A percentile compares a stretch with the other conserved stretches of the same genome.
Evolutionary conservation across 1,140 invertebrate genomes (phyloP).

Genomic region (Oryctes rhinoceros): DNA sequence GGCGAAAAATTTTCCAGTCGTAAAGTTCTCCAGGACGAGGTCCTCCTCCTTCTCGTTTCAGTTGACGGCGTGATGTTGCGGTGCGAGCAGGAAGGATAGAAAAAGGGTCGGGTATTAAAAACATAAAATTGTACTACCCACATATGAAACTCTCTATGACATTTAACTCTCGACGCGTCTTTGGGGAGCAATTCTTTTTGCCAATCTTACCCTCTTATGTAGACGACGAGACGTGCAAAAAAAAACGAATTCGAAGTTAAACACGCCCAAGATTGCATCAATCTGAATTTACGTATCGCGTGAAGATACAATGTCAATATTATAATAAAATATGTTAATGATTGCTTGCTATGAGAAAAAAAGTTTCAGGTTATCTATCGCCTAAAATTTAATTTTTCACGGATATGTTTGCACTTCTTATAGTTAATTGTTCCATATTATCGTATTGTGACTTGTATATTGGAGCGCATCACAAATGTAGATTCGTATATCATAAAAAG

Average conservation of each 20-base stretch:
- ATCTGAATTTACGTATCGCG: slow-evolving; percentile 22
- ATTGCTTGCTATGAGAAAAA: too few relatives aligned
- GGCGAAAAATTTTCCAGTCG: slow-evolving; percentile 33
- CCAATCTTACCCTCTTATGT: slow-evolving; percentile 39
- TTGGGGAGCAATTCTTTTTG: slow-evolving; percentile 24
- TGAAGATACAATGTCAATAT: background rate
- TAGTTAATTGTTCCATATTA: too few relatives aligned
- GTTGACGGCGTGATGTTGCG: background rate
- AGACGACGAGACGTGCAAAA: slow-evolving; percentile 17
- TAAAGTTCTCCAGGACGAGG: slow-evolving; percentile 14
- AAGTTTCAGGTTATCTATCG: too few relatives aligned
- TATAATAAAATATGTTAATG: background rate
- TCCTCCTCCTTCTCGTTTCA: slow-evolving; percentile 6
- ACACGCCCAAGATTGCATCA: slow-evolving; percentile 19
- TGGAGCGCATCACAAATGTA: too few relatives aligned
- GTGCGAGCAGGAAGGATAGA: slow-evolving; percentile 4
- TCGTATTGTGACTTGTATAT: too few relatives aligned
- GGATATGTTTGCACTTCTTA: too few relatives aligned
- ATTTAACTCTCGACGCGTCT: slow-evolving; percentile 35
- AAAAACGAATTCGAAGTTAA: slow-evolving; percentile 11
- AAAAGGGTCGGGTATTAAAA: slow-evolving; percentile 38
- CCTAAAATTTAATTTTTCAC: too few relatives aligned
- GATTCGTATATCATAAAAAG: too few relatives aligned
- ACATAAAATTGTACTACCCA: slow-evolving; percentile 40
- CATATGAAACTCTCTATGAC: slow-evolving; percentile 41